Percentiles rank a stretch among this genome's conserved stretches.
Evolutionary conservation across 2,113 vertebrate species (phyloP).

Genomic region (Diglossa brunneiventris): DNA sequence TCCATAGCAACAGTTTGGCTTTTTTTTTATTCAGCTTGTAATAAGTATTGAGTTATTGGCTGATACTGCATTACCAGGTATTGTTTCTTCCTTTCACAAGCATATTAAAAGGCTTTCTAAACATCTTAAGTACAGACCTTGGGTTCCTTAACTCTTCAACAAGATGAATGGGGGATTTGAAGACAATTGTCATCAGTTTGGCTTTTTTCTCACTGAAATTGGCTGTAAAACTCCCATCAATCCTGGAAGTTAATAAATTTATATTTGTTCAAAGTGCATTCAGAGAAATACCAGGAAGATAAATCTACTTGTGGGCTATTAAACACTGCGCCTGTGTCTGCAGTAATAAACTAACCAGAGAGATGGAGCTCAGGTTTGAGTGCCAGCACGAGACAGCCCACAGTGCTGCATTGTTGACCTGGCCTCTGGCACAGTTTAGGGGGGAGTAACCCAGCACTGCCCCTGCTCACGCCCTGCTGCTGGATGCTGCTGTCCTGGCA

Average conservation of each 20-base stretch:
- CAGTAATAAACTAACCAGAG: background rate
- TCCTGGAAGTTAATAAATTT: background rate
- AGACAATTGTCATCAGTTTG: background rate
- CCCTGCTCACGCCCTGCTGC: background rate
- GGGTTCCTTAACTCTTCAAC: background rate
- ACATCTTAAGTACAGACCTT: background rate
- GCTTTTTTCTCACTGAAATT: background rate
- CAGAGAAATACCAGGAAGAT: background rate
- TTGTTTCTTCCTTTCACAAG: background rate
- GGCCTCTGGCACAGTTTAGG: background rate
- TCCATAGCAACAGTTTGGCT: background rate
- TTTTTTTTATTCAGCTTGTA: background rate
- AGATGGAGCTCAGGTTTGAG: background rate
- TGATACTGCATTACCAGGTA: background rate
- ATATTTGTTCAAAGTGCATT: background rate
- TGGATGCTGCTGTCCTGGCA: rapidly evolving
- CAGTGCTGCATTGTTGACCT: background rate
- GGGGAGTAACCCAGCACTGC: background rate
- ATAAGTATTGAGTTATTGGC: background rate
- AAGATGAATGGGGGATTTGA: background rate
- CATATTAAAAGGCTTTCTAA: background rate
- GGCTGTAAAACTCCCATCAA: background rate
- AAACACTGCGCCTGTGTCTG: background rate
- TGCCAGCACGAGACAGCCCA: background rate
- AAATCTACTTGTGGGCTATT: background rate